Evolutionary conservation across 2,888 invertebrate genomes (phyloP), one percentile per base, ranked within the genome.

Genomic region (Parochlus steinenii): DNA sequence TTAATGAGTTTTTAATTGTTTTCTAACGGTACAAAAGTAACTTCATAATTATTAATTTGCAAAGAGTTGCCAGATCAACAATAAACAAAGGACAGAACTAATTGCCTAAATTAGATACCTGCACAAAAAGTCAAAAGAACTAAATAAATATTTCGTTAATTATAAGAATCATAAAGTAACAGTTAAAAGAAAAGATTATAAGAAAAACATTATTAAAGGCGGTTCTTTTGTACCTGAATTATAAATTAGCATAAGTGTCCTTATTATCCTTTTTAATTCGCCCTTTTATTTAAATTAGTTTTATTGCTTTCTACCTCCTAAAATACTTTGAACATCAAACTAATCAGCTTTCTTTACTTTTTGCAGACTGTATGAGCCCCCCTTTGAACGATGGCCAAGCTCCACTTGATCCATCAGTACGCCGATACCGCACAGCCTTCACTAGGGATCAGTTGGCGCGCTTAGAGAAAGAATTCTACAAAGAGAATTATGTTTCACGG

Each of bases 401-500:
- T 4, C 58, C 58, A 23, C 60, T 59, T 40, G 75, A 76, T 48
- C 71, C 71, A 11, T 74, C 72, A 46, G 76, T 79, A 46, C 71
- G 92, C 39, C 69, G 97, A 36, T 98, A 98, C 57, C 69, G 98
- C 31, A 98, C 97, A 0, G 97, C 97, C 0, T 98, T 98, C 60
- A 90, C 92, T 1, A 65, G 93, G 8, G 97, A 97, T 53, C 97
- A 97, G 55, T 61, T 97, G 27, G 75, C 71, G 0, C 67, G 89
- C 10, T 62, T 98, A 35, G 98, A 98, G 61, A 87, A 90, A 49
- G 98, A 98, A 57, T 98, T 97, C 55, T 75, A 76, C 60, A 81
- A 86, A 48, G 98, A 98, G 59, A 97, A 93, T 58, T 98, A 98
- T 59, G 95, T 98, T 0, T 92, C 92, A 2, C 64, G 97, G 36